Evolutionary conservation across 2,113 vertebrate genomes (phyloP), one percentile per base, ranked within the genome.

Genomic region (Cariama cristata): DNA sequence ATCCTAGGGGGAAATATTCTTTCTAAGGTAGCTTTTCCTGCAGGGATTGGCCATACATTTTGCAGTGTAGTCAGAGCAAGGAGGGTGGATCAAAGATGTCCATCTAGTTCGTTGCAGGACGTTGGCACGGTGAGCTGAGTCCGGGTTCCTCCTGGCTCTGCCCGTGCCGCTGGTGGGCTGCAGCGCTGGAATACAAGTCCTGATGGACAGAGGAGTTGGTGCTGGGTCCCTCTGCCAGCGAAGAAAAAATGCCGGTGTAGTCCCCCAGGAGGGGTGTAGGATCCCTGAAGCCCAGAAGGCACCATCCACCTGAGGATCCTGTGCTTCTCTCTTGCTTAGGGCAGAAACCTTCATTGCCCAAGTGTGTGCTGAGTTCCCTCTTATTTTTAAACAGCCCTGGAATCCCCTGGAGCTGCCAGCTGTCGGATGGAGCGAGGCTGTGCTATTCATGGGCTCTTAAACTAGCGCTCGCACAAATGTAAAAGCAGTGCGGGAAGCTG

Each of bases 381-480:
- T 91, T 94, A 73, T 84, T 96, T 96, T 96, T 89, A 87, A 94
- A 42, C 42, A 91, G 58, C 66, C 27, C 72, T 86, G 79, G 53
- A 50, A 69, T 47, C 28, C 16, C 32, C n/a, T 0, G 13, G 90
- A 11, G 40, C 73, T 92, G 88, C 77, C 90, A 63, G 87, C 64
- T 69, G 52, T 58, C 0, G 5, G 13, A 40, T 74, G 40, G 74
- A 91, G 79, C 30, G 27, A 72, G 74, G 71, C 58, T 60, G 40
- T 90, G 62, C 85, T 85, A 44, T 94, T 95, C n/a, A 2, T 9
- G 40, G 71, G 74, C 88, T 88, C 58, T 64, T 26, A 85, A 93
- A 42, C 28, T 10, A 68, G 30, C 0, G 5, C 32, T 73, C 47
- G 14, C 35, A 8, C 35, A 24, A 28, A 42, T 6, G 14, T 20